Percentiles rank a stretch among this genome's conserved stretches.
Evolutionary conservation across 2,888 invertebrate genomes (phyloP).

Genomic region (Leptopilina drosophilae): DNA sequence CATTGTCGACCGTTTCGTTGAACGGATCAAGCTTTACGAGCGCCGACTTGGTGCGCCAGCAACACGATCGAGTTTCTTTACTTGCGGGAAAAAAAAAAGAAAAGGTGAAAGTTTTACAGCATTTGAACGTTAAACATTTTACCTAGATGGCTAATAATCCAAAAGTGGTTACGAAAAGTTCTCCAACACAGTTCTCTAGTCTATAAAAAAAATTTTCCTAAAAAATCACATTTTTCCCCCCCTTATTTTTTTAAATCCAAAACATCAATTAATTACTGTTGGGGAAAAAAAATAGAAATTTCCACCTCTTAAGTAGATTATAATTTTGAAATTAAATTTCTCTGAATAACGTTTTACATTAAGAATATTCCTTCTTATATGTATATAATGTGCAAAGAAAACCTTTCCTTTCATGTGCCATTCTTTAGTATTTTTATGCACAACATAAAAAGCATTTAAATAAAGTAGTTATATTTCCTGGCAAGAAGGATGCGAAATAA

Average conservation of each 20-base stretch:
- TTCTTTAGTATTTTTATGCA: background rate
- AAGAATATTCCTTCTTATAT: background rate
- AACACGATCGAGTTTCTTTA: constrained; percentile 34
- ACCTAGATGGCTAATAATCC: constrained; percentile 37
- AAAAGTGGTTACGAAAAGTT: constrained; percentile 38
- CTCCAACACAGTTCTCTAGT: background rate
- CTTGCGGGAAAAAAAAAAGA: background rate
- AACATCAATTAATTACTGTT: no score
- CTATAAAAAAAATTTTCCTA: no score
- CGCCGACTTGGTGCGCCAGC: constrained; percentile 7
- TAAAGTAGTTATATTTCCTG: constrained; percentile 10
- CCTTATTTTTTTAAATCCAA: no score
- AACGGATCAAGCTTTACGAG: constrained; percentile 40
- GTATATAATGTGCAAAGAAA: background rate
- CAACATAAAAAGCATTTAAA: background rate
- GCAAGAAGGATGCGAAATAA: background rate
- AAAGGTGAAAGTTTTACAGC: constrained; percentile 33
- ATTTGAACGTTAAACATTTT: constrained; percentile 24
- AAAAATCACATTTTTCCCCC: no score
- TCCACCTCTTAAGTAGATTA: background rate
- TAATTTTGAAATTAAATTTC: no score
- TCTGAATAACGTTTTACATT: background rate
- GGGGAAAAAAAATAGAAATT: no score
- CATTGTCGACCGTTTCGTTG: constrained; percentile 31
- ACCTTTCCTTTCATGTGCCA: background rate